These are phyloP conservation scores for Porites rus DNA, from an alignment of 92 coral and sea anemone species.

Conservation along the genomic window DNA sequence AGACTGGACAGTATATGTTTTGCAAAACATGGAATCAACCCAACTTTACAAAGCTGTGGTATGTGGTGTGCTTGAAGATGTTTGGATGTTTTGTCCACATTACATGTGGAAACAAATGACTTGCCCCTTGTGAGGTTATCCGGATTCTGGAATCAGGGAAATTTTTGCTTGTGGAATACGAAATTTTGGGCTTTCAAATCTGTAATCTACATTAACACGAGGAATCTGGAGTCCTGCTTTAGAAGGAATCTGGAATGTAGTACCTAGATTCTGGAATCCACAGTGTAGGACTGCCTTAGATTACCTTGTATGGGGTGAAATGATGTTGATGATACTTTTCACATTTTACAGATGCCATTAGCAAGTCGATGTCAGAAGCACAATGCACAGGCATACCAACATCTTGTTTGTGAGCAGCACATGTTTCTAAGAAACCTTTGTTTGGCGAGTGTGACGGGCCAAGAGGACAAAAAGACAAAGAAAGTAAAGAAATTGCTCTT, in stretches of 20 bases:
- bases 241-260: too few relatives aligned
- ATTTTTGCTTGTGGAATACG: too few relatives aligned
- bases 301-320: too few relatives aligned
- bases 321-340: not conserved
- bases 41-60: constrained; percentile 91
- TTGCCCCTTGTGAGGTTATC: too few relatives aligned
- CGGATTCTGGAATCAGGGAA: too few relatives aligned
- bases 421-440: constrained; percentile 83
- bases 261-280: too few relatives aligned
- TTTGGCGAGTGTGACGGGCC: constrained; percentile 49
- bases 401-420: constrained; percentile 93
- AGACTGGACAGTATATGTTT: constrained; percentile 91
- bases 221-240: too few relatives aligned
- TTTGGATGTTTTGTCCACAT: too few relatives aligned
- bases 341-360: constrained; percentile 77
- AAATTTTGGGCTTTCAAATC: too few relatives aligned
- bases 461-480: constrained; percentile 69
- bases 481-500: constrained; percentile 64
- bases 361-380: constrained; percentile 89
- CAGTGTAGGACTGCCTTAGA: too few relatives aligned
- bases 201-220: too few relatives aligned
- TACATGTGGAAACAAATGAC: too few relatives aligned
- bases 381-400: constrained; percentile 89
- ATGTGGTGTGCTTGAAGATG: not conserved
- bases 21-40: constrained; percentile 88